Base-by-base conservation (phyloP, 1,140 invertebrate genomes). In the Drosophila miranda region DNA sequence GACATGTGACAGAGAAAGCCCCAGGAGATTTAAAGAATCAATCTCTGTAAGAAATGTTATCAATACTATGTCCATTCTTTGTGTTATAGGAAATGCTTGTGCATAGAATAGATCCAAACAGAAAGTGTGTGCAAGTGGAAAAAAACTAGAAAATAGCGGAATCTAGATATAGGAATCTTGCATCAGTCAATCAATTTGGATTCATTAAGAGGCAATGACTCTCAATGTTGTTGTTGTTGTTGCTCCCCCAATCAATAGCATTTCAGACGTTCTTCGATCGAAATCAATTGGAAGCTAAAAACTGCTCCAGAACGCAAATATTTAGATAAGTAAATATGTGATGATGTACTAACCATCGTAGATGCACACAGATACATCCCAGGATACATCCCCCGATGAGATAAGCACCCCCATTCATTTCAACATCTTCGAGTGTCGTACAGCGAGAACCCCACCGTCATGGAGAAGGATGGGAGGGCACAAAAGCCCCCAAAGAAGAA, bases 151-250 rank as follows among this genome's bases (percentile, higher is more conserved):
- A 38, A 38, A 3, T 38, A 38, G 11, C 21, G 5, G 4, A 54
- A 54, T 9, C 21, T 13, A 38, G 28, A 38, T 49, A 21, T 38
- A 41, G 42, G 30, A 34, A 23, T 55, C 9, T 44, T 63, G 69
- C 70, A 74, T 64, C 70, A 53, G 38, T 74, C 70, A 74, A 73
- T 57, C 52, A 74, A 74, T 74, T 74, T 9, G 52, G 71, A 59
- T 75, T 67, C 61, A 59, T 67, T 75, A 28, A 56, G 57, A 55
- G 23, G 48, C 30, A 57, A 57, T 62, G 45, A 26, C 19, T n/a
- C 34, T 49, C 50, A 54, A 16, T 16, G 16, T 62, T 54, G 51
- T n/a, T n/a, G n/a, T 43, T 19, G 41, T 56, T 14, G 41, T 56
- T 14, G 46, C 23, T 48, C 14, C 46, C 43, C 34, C 56, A 61